Base-by-base conservation (phyloP, 2,113 vertebrate species). In the Pungitius pungitius region DNA sequence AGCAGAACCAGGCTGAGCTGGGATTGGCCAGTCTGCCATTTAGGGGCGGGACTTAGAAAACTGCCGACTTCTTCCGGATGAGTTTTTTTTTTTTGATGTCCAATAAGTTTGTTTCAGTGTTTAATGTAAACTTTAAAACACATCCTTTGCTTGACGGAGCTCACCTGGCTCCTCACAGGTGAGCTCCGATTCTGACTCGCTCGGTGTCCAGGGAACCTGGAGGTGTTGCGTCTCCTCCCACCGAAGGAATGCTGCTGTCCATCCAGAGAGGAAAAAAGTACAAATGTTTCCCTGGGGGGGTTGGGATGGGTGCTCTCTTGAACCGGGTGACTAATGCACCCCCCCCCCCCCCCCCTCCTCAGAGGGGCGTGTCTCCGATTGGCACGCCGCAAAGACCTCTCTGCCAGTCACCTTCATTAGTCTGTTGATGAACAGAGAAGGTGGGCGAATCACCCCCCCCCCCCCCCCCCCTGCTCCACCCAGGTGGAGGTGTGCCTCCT, bases 291-390 rank as follows among this genome's bases (percentile, higher is more conserved):
- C 45, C 45, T n/a, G 20, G 20, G 20, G 1, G 42, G 42, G 42
- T 4, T 3, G 42, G 42, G 42, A n/a, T n/a, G 42, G 13, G 42
- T 45, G 86, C 87, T 92, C 89, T 88, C 89, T 88, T 91, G 85
- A 92, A 89, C 91, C 84, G 77, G 91, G 45, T 93, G 91, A 94
- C 92, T 93, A 93, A 93, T 91, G 77, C 56, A 85, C 82, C 78
- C 81, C 84, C 73, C 85, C 77, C 22, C n/a, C 27, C 24, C 47
- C 80, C 81, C 81, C 82, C 81, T 45, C 6, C 79, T 75, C 81
- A 78, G 81, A 74, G 75, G 80, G 87, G 88, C 18, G 88, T 85
- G 87, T 55, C 33, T 1, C 30, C 69, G 60, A 79, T 77, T 87
- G 89, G 89, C 90, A 91, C 45, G 84, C 77, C 80, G 71, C 73